Conservation (phyloP, 2,888 invertebrate species). For the Meganola albula region DNA sequence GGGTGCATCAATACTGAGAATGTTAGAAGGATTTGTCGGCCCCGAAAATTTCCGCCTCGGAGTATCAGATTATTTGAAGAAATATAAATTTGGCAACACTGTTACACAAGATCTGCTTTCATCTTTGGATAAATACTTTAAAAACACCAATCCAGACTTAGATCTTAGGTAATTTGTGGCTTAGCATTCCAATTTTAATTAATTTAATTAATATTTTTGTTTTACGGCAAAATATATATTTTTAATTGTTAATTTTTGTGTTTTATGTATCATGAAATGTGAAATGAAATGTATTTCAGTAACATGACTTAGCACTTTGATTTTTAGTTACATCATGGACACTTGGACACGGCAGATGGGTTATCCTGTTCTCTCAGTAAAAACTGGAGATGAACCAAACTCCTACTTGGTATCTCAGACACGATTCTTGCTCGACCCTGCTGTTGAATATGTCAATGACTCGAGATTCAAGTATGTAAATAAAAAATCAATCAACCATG, state of each 20-base stretch:
- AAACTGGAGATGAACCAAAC: conserved; percentile 50
- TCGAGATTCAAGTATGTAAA: conserved; percentile 73
- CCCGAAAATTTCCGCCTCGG: conserved; percentile 83
- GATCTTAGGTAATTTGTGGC: conserved; percentile 73
- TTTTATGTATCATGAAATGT: no score
- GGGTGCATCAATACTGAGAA: conserved; percentile 92
- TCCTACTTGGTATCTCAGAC: conserved; percentile 82
- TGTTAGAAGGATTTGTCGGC: conserved; percentile 90
- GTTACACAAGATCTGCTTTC: conserved; percentile 87
- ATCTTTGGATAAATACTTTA: conserved; percentile 78
- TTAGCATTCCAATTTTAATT: no score
- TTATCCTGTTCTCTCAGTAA: conserved; percentile 85
- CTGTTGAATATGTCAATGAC: conserved; percentile 70
- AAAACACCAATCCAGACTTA: conserved; percentile 62
- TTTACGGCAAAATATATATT: no score
- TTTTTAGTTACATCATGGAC: conserved; percentile 82
- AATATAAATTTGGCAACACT: conserved; percentile 84
- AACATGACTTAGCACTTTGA: no score
- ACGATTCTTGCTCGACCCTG: conserved; percentile 85
- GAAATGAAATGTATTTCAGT: no score
- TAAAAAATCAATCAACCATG: no score
- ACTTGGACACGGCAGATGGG: conserved; percentile 96
- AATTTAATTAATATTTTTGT: no score
- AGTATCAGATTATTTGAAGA: conserved; percentile 84
- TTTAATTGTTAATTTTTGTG: no score